phyloP scores from a whole-genome alignment of 92 coral and sea anemone genomes.

The Blastomussa wellsi region DNA sequence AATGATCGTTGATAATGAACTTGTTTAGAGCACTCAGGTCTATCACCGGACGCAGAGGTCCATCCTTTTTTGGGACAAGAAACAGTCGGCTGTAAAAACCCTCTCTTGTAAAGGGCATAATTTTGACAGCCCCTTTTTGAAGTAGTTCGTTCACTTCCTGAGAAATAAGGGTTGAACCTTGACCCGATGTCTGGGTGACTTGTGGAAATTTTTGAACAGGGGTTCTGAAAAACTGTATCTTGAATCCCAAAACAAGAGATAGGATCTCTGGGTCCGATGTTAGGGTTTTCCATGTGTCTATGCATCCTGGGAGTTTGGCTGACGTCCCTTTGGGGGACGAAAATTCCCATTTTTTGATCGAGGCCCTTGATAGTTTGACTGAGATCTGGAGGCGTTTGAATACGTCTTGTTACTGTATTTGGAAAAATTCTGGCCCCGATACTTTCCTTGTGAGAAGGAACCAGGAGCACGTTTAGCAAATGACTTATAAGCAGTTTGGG shows the following conservation, averaged over 20 bases:
- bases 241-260: slow-evolving; percentile 49
- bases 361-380: slow-evolving; percentile 23
- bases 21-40: no score
- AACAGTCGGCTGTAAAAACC: neutral
- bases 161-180: slow-evolving; percentile 18
- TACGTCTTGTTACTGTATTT: no score
- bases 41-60: neutral
- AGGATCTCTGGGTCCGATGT: slow-evolving; percentile 54
- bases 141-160: slow-evolving; percentile 45
- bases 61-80: neutral
- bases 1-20: neutral
- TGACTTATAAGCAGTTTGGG: no score
- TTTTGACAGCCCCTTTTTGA: slow-evolving; percentile 7
- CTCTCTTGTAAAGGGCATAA: neutral
- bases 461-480: no score
- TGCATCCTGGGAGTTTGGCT: slow-evolving; percentile 50
- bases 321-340: slow-evolving; percentile 54
- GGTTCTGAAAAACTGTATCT: slow-evolving; percentile 42
- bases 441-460: no score
- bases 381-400: neutral
- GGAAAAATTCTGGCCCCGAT: no score
- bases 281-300: slow-evolving; percentile 51
- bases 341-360: slow-evolving; percentile 41
- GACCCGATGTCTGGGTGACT: slow-evolving; percentile 39
- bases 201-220: slow-evolving; percentile 29